Evolutionary conservation across 2,888 invertebrate species (phyloP).

Genomic region (Parapristionchus giblindavisi): DNA sequence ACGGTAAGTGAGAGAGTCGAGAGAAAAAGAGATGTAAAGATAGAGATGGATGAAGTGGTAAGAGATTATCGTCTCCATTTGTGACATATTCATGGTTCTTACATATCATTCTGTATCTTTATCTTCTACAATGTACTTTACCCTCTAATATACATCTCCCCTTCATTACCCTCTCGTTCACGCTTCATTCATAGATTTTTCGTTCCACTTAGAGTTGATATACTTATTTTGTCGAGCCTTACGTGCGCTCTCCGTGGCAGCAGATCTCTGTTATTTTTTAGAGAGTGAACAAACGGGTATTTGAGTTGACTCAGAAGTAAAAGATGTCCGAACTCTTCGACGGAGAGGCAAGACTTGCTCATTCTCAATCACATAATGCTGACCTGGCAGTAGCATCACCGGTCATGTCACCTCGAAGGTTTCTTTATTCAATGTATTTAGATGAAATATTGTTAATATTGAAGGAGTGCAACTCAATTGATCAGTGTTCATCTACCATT

Average conservation of each 20-base stretch:
- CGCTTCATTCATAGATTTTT: neutral
- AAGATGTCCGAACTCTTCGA: slow-evolving; percentile 20
- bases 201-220: neutral
- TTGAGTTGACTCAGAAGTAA: slow-evolving; percentile 3
- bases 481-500: slow-evolving; percentile 68
- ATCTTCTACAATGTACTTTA: no score
- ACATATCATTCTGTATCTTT: no score
- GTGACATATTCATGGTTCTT: no score
- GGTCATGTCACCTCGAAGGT: slow-evolving; percentile 37
- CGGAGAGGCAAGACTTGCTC: slow-evolving; percentile 23
- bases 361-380: slow-evolving; percentile 27
- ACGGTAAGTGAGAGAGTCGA: neutral
- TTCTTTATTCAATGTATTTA: neutral
- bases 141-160: neutral
- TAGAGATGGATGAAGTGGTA: slow-evolving; percentile 12
- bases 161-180: neutral
- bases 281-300: slow-evolving; percentile 32
- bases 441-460: neutral
- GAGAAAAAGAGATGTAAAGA: neutral
- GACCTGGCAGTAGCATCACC: slow-evolving; percentile 21
- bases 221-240: slow-evolving; percentile 4
- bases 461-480: slow-evolving; percentile 48
- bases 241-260: slow-evolving; percentile 10
- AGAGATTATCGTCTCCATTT: slow-evolving; percentile 4
- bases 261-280: no score